Evolutionary conservation across 2,888 invertebrate genomes (phyloP), one percentile per base, ranked within the genome.

Genomic region (Reticulitermes lucifugus): DNA sequence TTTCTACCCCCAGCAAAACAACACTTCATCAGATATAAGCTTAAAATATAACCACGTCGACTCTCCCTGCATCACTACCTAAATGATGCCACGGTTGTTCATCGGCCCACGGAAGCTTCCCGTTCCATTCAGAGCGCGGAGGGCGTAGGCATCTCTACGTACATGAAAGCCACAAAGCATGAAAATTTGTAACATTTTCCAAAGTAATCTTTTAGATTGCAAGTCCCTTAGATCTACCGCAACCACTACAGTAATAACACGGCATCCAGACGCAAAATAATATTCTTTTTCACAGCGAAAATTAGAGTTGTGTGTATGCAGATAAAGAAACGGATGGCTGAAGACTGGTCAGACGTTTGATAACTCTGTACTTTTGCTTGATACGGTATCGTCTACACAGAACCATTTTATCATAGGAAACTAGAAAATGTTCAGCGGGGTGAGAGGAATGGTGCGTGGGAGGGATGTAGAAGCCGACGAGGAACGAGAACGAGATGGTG

Each of bases 401-500:
- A n/a, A 65, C 25, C 65, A 65, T 65, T 73, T 73, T 73, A 73
- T 73, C 18, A 41, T 73, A 73, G 73, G 73, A 73, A 73, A 73
- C 21, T 21, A 73, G 73, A 73, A 41, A 73, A 73, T 65, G 35
- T 79, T 79, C 41, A 7, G 81, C 43, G 81, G 35, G 83, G 71
- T 29, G 83, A 82, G 65, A 70, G 60, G 55, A 82, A 82, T 51
- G n/a, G 46, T 25, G 41, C 43, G 81, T 35, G 65, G 81, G 46
- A 82, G 81, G 81, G 35, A 73, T 46, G 71, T 82, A 82, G 73
- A 71, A 83, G 65, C 83, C 25, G 83, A 41, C 55, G 12, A 51
- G 83, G 51, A 83, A 70, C 71, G 83, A 84, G 51, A 83, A 70
- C 71, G 83, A 84, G 84, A 79, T 79, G 79, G 84, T 84, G 84